Percentiles rank a stretch among this genome's conserved stretches.
Evolutionary conservation across 2,797 vertebrate species (phyloP).

Genomic region (Trematomus bernacchii): DNA sequence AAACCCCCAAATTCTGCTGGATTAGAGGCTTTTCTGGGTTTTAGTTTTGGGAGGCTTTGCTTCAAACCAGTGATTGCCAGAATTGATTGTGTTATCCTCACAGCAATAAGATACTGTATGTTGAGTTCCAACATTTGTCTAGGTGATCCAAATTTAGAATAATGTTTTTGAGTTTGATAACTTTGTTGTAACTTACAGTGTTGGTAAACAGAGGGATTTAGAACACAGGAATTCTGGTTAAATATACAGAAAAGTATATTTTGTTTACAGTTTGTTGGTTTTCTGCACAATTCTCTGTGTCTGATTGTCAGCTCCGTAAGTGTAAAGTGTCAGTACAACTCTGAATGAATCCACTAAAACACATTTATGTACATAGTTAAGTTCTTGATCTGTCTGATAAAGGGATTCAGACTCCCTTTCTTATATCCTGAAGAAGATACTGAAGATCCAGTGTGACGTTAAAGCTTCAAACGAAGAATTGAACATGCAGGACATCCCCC

Average conservation of each 20-base stretch:
- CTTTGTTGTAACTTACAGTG: neutral
- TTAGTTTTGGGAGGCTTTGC: slow-evolving; percentile 43
- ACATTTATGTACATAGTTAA: neutral
- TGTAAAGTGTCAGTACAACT: neutral
- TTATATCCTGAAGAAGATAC: slow-evolving; percentile 27
- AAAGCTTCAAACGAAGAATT: slow-evolving; percentile 43
- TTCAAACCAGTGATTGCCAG: slow-evolving; percentile 54
- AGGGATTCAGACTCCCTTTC: slow-evolving; percentile 6
- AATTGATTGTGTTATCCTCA: slow-evolving; percentile 36
- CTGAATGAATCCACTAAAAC: neutral
- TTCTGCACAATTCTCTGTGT: neutral
- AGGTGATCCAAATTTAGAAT: neutral
- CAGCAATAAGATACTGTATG: slow-evolving; percentile 21
- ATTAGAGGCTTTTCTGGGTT: slow-evolving; percentile 51
- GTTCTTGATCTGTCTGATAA: neutral
- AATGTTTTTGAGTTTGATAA: slow-evolving; percentile 1
- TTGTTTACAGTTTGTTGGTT: neutral
- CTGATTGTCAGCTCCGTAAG: neutral
- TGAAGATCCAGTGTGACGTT: slow-evolving; percentile 50
- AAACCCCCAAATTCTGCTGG: slow-evolving; percentile 32
- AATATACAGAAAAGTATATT: neutral
- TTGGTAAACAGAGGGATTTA: neutral
- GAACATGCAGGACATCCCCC: slow-evolving; percentile 48
- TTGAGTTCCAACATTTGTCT: neutral
- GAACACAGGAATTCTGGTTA: neutral